These are phyloP conservation scores for Platyura marginata DNA, from an alignment of 1,140 invertebrate genomes.

Conservation along the genomic window DNA sequence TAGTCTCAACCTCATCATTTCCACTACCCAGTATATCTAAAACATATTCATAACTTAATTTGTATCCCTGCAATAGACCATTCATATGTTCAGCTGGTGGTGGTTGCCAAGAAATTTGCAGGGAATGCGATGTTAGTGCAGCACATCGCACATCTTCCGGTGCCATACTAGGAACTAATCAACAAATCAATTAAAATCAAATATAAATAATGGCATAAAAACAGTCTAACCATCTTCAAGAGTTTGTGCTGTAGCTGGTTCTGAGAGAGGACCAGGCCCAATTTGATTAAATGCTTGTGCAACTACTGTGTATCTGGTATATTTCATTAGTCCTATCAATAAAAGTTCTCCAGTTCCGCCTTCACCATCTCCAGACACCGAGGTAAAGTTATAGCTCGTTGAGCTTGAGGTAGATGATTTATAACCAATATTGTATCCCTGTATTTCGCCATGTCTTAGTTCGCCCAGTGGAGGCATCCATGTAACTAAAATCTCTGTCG, in stretches of 20 bases:
- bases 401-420: constrained; percentile 20
- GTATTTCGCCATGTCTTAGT: constrained; percentile 49
- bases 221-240: constrained; percentile 51
- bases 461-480: constrained; percentile 54
- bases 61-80: constrained; percentile 69
- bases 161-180: constrained; percentile 54
- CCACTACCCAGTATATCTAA: constrained; percentile 23
- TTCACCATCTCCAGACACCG: constrained; percentile 45
- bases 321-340: constrained; percentile 48
- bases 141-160: constrained; percentile 54
- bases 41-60: constrained; percentile 49
- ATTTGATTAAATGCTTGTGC: constrained; percentile 76
- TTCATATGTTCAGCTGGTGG: constrained; percentile 55
- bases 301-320: constrained; percentile 58
- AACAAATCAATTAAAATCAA: too few species aligned
- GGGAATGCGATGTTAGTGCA: constrained; percentile 49
- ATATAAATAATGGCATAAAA: too few species aligned
- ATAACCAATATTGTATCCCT: constrained; percentile 46
- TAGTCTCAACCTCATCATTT: constrained; percentile 41
- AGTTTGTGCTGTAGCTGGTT: constrained; percentile 54
- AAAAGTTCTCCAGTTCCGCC: constrained; percentile 43
- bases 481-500: constrained; percentile 54
- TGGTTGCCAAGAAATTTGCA: constrained; percentile 72
- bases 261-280: constrained; percentile 59
- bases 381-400: constrained; percentile 41